Base-by-base conservation (phyloP, 23 tunicate species). In the Trididemnum nubilum region DNA sequence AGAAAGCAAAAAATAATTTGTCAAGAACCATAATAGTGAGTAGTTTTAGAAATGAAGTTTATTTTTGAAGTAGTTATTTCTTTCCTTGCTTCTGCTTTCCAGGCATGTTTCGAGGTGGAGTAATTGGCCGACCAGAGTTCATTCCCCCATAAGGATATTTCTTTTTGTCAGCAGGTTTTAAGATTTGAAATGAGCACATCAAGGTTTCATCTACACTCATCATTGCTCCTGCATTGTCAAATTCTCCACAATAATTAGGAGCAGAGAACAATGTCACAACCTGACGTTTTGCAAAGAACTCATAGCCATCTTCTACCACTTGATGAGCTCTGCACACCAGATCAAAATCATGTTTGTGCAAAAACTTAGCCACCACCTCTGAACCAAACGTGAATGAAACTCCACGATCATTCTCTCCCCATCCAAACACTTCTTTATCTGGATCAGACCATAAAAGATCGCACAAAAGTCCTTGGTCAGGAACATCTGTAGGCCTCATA, bases 391-490 rank as follows among this genome's bases (percentile, higher is more conserved):
- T 96, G 87, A 90, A 96, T 28, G 96, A 90, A 24, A 96, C 99
- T 33, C 99, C 99, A 1, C 99, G 82, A 66, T 96, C 99, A 59
- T 96, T 96, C 39, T 96, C 99, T 12, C 99, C 99, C 99, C 99
- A 96, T 0, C 99, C 99, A 36, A 79, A 80, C 5, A 92, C 96
- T 96, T 96, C 99, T 69, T 96, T 96, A 63, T 96, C 99, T 7
- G 99, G 99, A 87, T 96, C 99, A 15, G 99, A 96, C 99, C 99
- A 96, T 76, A 96, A 66, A 36, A 96, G 90, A 71, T 96, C 99
- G 69, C 99, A 96, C 65, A 96, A 65, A 23, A 96, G 83, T 1
- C 99, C 99, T 79, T 96, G 99, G 50, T 96, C 99, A 18, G 99
- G 99, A 26, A 96, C 99, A 74, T 96, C 99, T 26, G 99, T 96